These are phyloP conservation scores for Oreortyx pictus DNA, from an alignment of 2,797 vertebrate species.

Conservation along the genomic window DNA sequence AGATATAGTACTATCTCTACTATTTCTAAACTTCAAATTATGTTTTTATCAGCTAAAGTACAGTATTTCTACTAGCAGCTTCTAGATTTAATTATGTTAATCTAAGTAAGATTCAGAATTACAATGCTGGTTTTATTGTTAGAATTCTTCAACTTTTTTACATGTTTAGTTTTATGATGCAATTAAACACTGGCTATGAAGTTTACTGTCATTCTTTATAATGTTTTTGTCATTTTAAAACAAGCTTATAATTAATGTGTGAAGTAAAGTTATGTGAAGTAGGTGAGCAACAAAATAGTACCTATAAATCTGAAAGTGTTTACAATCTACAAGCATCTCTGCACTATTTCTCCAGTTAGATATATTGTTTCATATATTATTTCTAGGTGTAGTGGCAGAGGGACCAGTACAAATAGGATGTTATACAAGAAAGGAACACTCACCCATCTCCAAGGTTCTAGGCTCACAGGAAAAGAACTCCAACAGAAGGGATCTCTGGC, in stretches of 20 bases:
- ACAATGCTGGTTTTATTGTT: slow-evolving; percentile 19
- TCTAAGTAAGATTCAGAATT: slow-evolving; percentile 49
- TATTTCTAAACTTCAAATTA: slow-evolving; percentile 23
- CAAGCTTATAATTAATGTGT: slow-evolving; percentile 46
- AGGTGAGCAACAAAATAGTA: background rate
- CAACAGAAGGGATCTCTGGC: too few species aligned
- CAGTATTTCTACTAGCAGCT: slow-evolving; percentile 28
- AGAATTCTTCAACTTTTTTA: slow-evolving; percentile 44
- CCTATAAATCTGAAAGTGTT: slow-evolving; percentile 31
- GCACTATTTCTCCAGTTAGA: background rate
- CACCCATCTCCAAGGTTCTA: too few species aligned
- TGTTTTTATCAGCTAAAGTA: background rate
- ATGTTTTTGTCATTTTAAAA: slow-evolving; percentile 50
- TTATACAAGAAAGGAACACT: too few species aligned
- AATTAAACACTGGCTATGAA: slow-evolving; percentile 34
- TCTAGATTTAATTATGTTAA: slow-evolving; percentile 44
- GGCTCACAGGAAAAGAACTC: too few species aligned
- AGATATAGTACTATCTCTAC: background rate
- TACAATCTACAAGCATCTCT: background rate
- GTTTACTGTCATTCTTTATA: slow-evolving; percentile 28
- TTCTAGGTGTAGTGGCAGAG: background rate
- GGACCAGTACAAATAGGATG: too few species aligned
- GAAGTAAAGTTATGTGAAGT: background rate
- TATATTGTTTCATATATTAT: background rate
- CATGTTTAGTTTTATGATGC: slow-evolving; percentile 35